Percentiles rank a stretch among this genome's conserved stretches.
phyloP scores from a whole-genome alignment of 2,888 invertebrate species.

The Callyntrura guangdongensis region DNA sequence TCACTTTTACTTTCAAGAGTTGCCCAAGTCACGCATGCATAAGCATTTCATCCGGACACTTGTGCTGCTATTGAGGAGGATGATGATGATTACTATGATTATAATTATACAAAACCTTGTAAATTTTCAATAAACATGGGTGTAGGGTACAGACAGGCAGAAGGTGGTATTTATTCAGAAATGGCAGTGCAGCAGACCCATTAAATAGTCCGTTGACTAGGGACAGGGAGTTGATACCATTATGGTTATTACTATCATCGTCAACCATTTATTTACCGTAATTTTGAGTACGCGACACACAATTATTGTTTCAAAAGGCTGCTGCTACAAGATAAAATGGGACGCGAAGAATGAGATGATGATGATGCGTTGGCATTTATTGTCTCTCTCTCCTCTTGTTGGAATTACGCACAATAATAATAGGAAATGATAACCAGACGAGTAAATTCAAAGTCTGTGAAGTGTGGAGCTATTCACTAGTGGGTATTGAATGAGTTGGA shows the following conservation, averaged over 20 bases:
- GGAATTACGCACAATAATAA: neutral
- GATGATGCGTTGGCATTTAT: neutral
- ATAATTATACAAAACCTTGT: constrained; percentile 13
- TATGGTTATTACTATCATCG: neutral
- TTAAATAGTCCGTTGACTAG: neutral
- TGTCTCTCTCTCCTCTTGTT: neutral
- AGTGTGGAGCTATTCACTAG: neutral
- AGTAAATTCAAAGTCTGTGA: neutral
- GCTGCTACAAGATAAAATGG: neutral
- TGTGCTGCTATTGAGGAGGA: neutral
- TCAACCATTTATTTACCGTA: neutral
- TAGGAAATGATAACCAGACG: neutral
- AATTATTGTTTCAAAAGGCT: constrained; percentile 17
- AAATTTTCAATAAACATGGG: neutral
- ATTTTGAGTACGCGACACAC: neutral
- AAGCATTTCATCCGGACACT: constrained; percentile 11
- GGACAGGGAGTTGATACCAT: neutral
- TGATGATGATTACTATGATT: neutral
- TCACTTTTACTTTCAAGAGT: constrained; percentile 13
- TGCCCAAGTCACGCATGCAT: neutral
- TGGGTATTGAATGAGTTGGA: too few relatives aligned
- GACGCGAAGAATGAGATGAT: too few relatives aligned
- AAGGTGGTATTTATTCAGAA: too few relatives aligned
- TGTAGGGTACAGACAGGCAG: neutral
- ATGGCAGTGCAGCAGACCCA: neutral